Base-by-base conservation (phyloP, 2,888 invertebrate species). In the Drosophila diplacantha region DNA sequence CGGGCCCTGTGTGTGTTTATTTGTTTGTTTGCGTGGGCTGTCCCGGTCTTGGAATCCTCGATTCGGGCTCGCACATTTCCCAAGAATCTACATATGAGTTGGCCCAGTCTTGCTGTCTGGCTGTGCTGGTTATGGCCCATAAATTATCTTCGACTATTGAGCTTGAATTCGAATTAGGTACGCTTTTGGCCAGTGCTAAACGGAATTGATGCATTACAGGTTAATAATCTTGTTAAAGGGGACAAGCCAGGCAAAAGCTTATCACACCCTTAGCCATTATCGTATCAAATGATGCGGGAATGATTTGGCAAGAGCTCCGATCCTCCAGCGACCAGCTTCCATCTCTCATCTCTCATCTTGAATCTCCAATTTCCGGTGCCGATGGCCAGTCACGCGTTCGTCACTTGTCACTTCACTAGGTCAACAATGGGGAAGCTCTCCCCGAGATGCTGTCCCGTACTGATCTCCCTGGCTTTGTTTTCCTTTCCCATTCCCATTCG, bases 331-430 rank as follows among this genome's bases (percentile, higher is more conserved):
- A n/a, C n/a, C 2, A 24, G 9, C 5, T 14, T 3, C 24, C 0
- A 24, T 1, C 24, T 24, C 7, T 1, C 2, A 12, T 18, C 8
- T 12, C 3, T 3, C 3, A 20, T n/a, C 4, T n/a, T 2, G 11
- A 8, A 26, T 22, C 6, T 14, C 11, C 32, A 11, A 43, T 58
- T 58, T 58, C 57, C 57, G 58, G 58, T 43, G 39, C 5, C 12
- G 2, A 22, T 5, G 29, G 18, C 51, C 8, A 34, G 50, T 34
- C 53, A 53, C 49, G 53, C 50, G 53, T 60, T 38, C 26, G 9
- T 49, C 63, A 41, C 46, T 46, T 35, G 66, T 54, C 46, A 51
- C 55, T 43, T 32, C 32, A 53, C 60, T 44, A 44, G 58, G 58
- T 58, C 60, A 58, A 59, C 31, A 58, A 59, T 60, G 58, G 58